Evolutionary conservation across 1,140 invertebrate genomes (phyloP).

Genomic region (Heliconius hewitsoni): DNA sequence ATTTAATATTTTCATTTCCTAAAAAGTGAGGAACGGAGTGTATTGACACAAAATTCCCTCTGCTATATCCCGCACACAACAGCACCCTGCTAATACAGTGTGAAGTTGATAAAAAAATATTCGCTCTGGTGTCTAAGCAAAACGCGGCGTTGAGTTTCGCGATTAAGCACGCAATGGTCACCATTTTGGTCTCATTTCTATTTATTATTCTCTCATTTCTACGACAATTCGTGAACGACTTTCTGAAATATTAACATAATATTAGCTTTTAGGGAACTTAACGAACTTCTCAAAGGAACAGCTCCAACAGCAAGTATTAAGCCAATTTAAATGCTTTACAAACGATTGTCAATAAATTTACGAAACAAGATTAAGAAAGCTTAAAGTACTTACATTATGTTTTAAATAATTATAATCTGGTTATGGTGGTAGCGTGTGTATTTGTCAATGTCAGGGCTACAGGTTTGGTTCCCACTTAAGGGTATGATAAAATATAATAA

Average conservation of each 20-base stretch:
- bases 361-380: background rate
- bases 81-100: too few relatives aligned
- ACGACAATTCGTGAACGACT: slow-evolving; percentile 1
- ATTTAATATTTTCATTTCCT: too few relatives aligned
- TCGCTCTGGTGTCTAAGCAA: too few relatives aligned
- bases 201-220: background rate
- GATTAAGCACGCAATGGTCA: too few relatives aligned
- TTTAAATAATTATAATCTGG: background rate
- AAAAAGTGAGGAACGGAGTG: too few relatives aligned
- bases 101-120: too few relatives aligned
- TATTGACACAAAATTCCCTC: too few relatives aligned
- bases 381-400: background rate
- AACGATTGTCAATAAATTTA: slow-evolving; percentile 7
- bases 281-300: background rate
- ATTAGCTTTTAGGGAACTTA: slow-evolving; percentile 4
- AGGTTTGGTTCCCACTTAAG: too few relatives aligned
- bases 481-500: too few relatives aligned
- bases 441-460: background rate
- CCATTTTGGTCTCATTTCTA: background rate
- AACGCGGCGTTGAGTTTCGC: too few relatives aligned
- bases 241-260: slow-evolving; percentile 1
- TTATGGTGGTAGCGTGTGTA: background rate
- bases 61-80: too few relatives aligned
- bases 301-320: slow-evolving; percentile 2
- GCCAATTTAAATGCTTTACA: slow-evolving; percentile 3